Conservation (phyloP, 2,888 invertebrate genomes). For the Zaprionus lineosus region DNA sequence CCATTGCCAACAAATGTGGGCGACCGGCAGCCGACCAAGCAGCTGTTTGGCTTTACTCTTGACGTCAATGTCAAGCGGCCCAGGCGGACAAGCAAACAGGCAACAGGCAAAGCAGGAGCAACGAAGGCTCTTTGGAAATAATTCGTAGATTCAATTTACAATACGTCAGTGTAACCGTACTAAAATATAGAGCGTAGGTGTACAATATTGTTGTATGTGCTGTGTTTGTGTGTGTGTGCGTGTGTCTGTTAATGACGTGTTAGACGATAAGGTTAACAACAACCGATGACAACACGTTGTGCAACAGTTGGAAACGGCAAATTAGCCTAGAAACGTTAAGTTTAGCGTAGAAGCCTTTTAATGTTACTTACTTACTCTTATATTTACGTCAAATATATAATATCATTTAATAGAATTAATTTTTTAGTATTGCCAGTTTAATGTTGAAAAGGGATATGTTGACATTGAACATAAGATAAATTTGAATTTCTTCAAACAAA, state of each 20-base stretch:
- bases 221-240: too few relatives aligned
- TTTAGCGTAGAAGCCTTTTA: too few relatives aligned
- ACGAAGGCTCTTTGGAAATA: constrained; percentile 59
- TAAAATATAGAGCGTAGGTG: constrained; percentile 64
- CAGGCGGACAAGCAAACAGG: constrained; percentile 3
- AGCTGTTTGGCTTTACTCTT: constrained; percentile 61
- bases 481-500: too few relatives aligned
- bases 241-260: constrained; percentile 71
- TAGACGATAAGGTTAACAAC: constrained; percentile 64
- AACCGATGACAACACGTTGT: constrained; percentile 49
- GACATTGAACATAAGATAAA: too few relatives aligned
- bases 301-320: too few relatives aligned
- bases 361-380: too few relatives aligned
- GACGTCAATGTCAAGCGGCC: constrained; percentile 64
- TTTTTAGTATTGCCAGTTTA: too few relatives aligned
- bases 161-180: constrained; percentile 32
- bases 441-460: too few relatives aligned
- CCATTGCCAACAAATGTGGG: constrained; percentile 44
- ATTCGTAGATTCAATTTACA: constrained; percentile 68
- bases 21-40: constrained; percentile 43
- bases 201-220: constrained; percentile 62
- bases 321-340: too few relatives aligned
- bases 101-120: too few relatives aligned
- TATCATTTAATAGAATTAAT: too few relatives aligned
- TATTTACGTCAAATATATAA: too few relatives aligned